A percentile compares a stretch with the other conserved stretches of the same genome.
Conservation (phyloP, 2,888 invertebrate genomes). For the Itoplectis maculator region DNA sequence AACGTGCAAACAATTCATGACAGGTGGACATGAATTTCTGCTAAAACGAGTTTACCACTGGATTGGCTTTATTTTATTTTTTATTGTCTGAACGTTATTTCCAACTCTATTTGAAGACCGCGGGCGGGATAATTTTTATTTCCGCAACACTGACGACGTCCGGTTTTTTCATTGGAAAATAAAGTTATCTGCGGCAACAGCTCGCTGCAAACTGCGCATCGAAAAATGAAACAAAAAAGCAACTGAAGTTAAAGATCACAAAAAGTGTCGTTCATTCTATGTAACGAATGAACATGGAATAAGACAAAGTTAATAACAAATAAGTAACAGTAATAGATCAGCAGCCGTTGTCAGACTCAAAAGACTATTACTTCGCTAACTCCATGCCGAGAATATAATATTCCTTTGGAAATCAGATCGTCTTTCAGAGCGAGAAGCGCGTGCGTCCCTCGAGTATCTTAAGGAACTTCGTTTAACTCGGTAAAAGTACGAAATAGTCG, state of each 20-base stretch:
- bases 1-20: constrained; percentile 4
- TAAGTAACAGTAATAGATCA: not conserved
- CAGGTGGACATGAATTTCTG: not conserved
- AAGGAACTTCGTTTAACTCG: not conserved
- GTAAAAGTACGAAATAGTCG: constrained; percentile 12
- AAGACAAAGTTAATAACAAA: not conserved
- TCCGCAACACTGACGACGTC: not conserved
- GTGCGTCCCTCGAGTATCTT: not conserved
- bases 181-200: not conserved
- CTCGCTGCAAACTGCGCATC: not conserved
- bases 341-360: not conserved
- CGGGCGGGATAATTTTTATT: not conserved
- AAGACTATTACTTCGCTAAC: not conserved
- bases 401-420: not conserved
- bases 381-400: constrained; percentile 10
- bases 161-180: not conserved
- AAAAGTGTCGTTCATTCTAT: not conserved
- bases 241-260: not conserved
- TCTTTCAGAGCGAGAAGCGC: not conserved
- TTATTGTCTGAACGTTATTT: not conserved
- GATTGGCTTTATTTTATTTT: not conserved
- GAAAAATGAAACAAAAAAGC: not conserved
- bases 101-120: not conserved
- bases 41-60: constrained; percentile 6
- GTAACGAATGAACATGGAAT: not conserved